These are phyloP conservation scores for Triplophysa bombifrons DNA, from an alignment of 2,797 vertebrate species.

Conservation along the genomic window DNA sequence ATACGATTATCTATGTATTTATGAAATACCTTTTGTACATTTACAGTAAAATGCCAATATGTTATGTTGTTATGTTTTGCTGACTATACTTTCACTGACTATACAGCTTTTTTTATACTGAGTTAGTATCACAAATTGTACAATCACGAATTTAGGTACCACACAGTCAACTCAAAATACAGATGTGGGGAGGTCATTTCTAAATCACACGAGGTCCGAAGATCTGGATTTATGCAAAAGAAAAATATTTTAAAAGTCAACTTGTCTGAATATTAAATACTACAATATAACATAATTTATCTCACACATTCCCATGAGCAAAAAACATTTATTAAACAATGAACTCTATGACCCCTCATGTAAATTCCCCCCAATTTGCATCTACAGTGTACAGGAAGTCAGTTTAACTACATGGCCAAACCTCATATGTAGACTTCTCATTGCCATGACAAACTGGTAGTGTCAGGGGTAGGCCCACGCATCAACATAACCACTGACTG, in stretches of 20 bases:
- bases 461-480: too few species aligned
- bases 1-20: too few species aligned
- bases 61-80: too few species aligned
- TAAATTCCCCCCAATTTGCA: constrained; percentile 20
- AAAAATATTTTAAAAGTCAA: too few species aligned
- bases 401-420: not conserved
- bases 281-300: too few species aligned
- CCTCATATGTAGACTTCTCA: not conserved
- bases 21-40: too few species aligned
- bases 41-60: too few species aligned
- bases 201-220: too few species aligned
- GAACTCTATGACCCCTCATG: not conserved
- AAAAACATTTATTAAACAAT: not conserved
- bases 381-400: not conserved
- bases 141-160: not conserved
- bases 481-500: too few species aligned
- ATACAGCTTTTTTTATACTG: not conserved
- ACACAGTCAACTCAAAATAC: not conserved
- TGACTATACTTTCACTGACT: not conserved
- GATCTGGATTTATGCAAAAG: too few species aligned
- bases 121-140: not conserved
- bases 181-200: too few species aligned
- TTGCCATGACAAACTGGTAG: not conserved
- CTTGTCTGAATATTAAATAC: too few species aligned
- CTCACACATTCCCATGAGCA: not conserved